Percentiles rank a stretch among this genome's conserved stretches.
phyloP scores from a whole-genome alignment of 2,888 invertebrate species.

The Rutpela maculata region DNA sequence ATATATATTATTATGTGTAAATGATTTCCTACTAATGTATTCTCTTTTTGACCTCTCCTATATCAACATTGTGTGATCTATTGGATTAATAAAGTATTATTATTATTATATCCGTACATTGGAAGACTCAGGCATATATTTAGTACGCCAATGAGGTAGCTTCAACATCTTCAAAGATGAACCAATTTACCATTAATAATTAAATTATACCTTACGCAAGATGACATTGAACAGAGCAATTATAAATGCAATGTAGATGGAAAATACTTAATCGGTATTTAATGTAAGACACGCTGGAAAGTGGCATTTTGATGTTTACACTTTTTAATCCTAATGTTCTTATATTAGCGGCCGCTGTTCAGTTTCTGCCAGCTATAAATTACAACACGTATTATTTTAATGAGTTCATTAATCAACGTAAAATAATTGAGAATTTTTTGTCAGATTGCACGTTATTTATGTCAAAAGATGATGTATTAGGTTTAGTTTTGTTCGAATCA shows the following conservation, averaged over 20 bases:
- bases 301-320: background rate
- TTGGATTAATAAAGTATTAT: too few relatives aligned
- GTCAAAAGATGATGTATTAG: too few relatives aligned
- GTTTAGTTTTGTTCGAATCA: too few relatives aligned
- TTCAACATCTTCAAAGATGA: background rate
- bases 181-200: background rate
- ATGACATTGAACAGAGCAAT: slow-evolving; percentile 17
- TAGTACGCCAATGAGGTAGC: background rate
- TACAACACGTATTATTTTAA: slow-evolving; percentile 25
- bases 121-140: background rate
- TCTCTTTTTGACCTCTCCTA: too few relatives aligned
- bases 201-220: background rate
- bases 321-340: background rate
- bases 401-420: slow-evolving; percentile 13
- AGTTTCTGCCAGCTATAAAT: background rate
- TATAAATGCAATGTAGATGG: background rate
- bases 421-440: slow-evolving; percentile 19
- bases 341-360: background rate
- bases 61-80: too few relatives aligned
- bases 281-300: background rate
- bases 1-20: too few relatives aligned
- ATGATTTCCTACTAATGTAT: too few relatives aligned
- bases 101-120: too few relatives aligned
- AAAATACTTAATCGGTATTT: slow-evolving; percentile 11
- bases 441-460: background rate